Evolutionary conservation across 2,113 vertebrate genomes (phyloP).

Genomic region (Paracanthobrama guichenoti): DNA sequence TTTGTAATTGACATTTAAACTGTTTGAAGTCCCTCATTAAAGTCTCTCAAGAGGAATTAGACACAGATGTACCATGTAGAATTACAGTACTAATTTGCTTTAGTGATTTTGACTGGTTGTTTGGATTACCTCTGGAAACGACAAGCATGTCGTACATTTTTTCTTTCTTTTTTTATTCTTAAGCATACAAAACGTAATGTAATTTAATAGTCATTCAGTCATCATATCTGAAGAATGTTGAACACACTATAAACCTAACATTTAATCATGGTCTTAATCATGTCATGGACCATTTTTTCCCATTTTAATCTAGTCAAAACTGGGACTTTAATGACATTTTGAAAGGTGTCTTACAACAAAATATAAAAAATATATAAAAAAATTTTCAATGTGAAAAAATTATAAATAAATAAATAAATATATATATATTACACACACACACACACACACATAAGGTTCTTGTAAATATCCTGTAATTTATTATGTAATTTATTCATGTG

Average conservation of each 20-base stretch:
- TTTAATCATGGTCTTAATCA: not conserved
- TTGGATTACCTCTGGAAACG: not conserved
- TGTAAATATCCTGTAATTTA: not conserved
- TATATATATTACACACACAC: too few relatives aligned
- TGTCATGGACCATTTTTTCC: not conserved
- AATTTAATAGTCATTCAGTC: not conserved
- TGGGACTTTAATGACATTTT: not conserved
- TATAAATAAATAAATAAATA: too few relatives aligned
- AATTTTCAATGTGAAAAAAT: too few relatives aligned
- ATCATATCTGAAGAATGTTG: not conserved
- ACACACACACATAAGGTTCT: too few relatives aligned
- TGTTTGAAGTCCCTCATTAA: conserved; percentile 91
- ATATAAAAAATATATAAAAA: too few relatives aligned
- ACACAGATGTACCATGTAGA: conserved; percentile 79
- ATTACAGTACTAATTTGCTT: conserved; percentile 72
- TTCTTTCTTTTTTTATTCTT: not conserved
- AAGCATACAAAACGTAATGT: not conserved
- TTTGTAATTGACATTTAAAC: conserved; percentile 90
- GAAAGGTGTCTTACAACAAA: not conserved
- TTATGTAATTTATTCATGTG: not conserved
- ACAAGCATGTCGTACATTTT: not conserved
- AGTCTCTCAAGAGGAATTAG: conserved; percentile 82
- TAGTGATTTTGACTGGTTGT: conserved; percentile 5
- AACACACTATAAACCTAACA: not conserved
- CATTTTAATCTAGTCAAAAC: not conserved